Evolutionary conservation across 1,140 invertebrate genomes (phyloP).

Genomic region (Artemia franciscana): DNA sequence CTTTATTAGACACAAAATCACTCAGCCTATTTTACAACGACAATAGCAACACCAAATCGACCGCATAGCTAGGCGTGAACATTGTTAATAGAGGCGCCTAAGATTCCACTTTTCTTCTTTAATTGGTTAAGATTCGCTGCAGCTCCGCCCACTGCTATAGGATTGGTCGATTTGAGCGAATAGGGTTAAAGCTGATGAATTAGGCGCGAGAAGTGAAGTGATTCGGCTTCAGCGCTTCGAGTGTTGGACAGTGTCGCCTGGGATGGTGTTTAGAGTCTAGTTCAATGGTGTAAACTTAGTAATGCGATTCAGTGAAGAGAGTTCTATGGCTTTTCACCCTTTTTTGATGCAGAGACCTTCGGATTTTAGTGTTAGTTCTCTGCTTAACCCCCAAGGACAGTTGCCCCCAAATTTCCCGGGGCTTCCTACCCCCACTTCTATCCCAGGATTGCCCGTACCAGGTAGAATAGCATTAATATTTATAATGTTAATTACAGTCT

Average conservation of each 20-base stretch:
- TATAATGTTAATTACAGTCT: no score
- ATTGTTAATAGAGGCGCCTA: background rate
- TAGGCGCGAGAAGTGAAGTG: background rate
- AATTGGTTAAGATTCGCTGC: no score
- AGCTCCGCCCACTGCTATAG: background rate
- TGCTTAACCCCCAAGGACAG: constrained; percentile 38
- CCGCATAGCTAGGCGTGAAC: background rate
- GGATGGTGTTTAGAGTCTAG: background rate
- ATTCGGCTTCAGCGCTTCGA: background rate
- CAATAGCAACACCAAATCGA: background rate
- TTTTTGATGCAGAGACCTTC: constrained; percentile 41
- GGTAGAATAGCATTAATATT: no score
- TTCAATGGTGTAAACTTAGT: background rate
- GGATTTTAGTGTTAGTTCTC: constrained; percentile 72
- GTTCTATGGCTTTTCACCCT: constrained; percentile 28
- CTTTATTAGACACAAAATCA: no score
- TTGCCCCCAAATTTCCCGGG: constrained; percentile 18
- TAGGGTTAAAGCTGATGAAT: background rate
- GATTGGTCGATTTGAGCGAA: background rate
- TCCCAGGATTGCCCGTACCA: constrained; percentile 1
- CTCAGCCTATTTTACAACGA: no score
- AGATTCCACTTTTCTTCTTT: background rate
- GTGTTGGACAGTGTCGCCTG: background rate
- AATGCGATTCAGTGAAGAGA: background rate
- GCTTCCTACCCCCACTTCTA: constrained; percentile 25